Percentiles rank a stretch among this genome's conserved stretches.
phyloP scores from a whole-genome alignment of 2,113 vertebrate genomes.

The Nettapus auritus region DNA sequence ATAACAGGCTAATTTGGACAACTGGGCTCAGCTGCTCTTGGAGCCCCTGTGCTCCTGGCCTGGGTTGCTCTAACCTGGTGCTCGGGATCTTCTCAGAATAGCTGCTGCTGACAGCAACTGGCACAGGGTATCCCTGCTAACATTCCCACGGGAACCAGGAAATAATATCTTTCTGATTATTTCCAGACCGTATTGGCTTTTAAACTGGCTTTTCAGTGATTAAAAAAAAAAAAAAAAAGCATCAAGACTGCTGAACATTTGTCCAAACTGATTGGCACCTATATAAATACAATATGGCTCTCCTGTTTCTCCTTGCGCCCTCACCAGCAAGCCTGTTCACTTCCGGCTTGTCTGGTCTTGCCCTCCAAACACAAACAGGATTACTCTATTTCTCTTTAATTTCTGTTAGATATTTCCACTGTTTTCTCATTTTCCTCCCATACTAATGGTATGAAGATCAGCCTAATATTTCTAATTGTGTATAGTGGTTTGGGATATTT shows the following conservation, averaged over 20 bases:
- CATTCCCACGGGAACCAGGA: constrained; percentile 8
- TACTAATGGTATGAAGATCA: not conserved
- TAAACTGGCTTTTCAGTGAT: not conserved
- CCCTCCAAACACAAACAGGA: not conserved
- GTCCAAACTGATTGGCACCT: not conserved
- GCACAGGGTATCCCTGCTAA: not conserved
- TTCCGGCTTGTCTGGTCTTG: not conserved
- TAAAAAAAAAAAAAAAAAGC: not conserved
- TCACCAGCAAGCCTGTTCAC: not conserved
- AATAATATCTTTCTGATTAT: constrained; percentile 8
- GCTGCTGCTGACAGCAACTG: constrained; percentile 48
- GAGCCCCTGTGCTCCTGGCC: not conserved
- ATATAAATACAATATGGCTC: not conserved
- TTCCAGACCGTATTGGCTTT: not conserved
- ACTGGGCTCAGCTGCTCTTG: constrained; percentile 8
- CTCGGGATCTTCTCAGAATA: constrained; percentile 22
- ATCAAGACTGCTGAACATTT: not conserved
- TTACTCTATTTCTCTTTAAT: not conserved
- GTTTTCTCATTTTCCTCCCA: not conserved
- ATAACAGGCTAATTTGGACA: not conserved
- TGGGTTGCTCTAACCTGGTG: constrained; percentile 14
- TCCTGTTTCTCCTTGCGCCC: not conserved
- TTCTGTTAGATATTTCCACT: not conserved
- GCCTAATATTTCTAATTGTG: not conserved
- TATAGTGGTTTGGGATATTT: not conserved